These are phyloP conservation scores for Hydropsyche betteni DNA, from an alignment of 2,888 invertebrate genomes.

Conservation along the genomic window DNA sequence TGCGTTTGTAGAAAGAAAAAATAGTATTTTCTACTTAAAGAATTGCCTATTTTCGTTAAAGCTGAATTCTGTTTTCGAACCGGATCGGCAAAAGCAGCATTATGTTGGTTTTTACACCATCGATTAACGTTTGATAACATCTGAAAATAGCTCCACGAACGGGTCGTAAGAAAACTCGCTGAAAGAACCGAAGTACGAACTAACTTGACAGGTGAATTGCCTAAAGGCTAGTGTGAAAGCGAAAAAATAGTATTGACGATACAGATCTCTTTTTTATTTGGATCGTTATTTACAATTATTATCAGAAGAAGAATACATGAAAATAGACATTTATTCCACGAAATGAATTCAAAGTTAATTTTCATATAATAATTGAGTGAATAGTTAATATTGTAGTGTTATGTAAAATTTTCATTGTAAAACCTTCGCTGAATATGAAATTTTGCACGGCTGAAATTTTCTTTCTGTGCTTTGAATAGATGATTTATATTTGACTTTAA, in stretches of 20 bases:
- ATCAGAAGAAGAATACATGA: too few species aligned
- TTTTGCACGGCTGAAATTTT: not conserved
- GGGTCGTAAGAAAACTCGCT: slow-evolving; percentile 8
- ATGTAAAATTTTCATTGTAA: too few species aligned
- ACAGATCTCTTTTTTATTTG: not conserved
- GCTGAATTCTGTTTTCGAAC: slow-evolving; percentile 9
- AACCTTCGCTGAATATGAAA: too few species aligned
- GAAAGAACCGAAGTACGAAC: slow-evolving; percentile 18
- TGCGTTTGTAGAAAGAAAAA: not conserved
- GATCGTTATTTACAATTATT: too few species aligned
- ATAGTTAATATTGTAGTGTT: too few species aligned
- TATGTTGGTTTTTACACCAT: slow-evolving; percentile 29
- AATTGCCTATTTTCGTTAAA: slow-evolving; percentile 6
- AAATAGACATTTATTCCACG: too few species aligned
- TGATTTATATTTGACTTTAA: slow-evolving; percentile 24
- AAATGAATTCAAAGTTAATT: too few species aligned
- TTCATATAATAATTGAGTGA: too few species aligned
- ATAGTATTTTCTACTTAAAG: not conserved
- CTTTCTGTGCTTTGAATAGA: not conserved
- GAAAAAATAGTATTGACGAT: slow-evolving; percentile 9
- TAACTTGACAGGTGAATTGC: slow-evolving; percentile 31
- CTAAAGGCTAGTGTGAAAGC: not conserved
- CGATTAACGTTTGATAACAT: slow-evolving; percentile 30
- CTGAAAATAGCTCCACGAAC: slow-evolving; percentile 26
- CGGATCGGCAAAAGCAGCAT: not conserved